Base-by-base conservation (phyloP, 2,888 invertebrate species). In the Morpho deidamia region DNA sequence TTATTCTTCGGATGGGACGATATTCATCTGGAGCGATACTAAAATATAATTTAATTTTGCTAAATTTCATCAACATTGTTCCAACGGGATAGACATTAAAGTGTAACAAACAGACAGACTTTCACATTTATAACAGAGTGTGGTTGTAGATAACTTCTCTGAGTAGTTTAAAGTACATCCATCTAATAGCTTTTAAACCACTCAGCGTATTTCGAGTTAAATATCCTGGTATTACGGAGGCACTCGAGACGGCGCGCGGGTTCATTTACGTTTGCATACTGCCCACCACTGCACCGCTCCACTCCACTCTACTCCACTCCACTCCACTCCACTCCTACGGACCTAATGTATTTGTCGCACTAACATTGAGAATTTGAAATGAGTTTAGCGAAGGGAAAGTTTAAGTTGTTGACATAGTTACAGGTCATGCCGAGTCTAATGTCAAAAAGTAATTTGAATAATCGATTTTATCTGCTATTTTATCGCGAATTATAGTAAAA, bases 261-360 rank as follows among this genome's bases (percentile, higher is more conserved):
- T 64, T 63, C 64, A 62, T 63, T 56, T 62, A 56, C 54, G 71
- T 72, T 71, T 69, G 72, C 71, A 68, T 72, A 69, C 63, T 61
- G 69, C 65, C 68, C 69, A 57, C 62, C 48, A 47, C 32, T 39
- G 48, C 48, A 34, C 48, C 48, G 10, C 40, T 46, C 48, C 40
- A 33, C 48, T 33, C 47, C 39, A 9, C 46, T 32, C 38, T 4
- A 34, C 40, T 48, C 48, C 62, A n/a, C 40, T 46, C 48, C 40
- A 33, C 48, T 33, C 47, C 39, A 9, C 46, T 32, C 38, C 4
- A 34, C 40, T 48, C 48, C 62, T 45, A 55, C 55, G 62, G 70
- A 71, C 67, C 78, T 81, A 82, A 81, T 82, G 81, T 81, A 70
- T 81, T 75, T 80, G 75, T 65, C 75, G 82, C 78, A 74, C 60